These are phyloP conservation scores for Episyrphus balteatus DNA, from an alignment of 1,140 invertebrate genomes.

Conservation along the genomic window DNA sequence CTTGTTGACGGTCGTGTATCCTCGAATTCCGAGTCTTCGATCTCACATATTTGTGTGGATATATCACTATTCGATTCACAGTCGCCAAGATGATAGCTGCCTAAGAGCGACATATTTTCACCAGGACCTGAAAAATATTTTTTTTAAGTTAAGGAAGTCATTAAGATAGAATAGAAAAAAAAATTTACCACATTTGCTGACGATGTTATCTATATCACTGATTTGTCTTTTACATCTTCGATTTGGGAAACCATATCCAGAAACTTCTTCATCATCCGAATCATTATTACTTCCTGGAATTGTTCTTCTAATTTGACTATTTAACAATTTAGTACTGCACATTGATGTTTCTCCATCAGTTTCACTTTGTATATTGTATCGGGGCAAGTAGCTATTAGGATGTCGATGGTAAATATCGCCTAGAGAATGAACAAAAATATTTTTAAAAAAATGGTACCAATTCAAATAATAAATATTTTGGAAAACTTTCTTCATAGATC, in stretches of 20 bases:
- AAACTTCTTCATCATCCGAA: conserved; percentile 38
- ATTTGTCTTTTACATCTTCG: conserved; percentile 4
- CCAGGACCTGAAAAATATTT: conserved; percentile 37
- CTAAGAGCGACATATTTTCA: conserved; percentile 63
- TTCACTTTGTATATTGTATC: conserved; percentile 57
- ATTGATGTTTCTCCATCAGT: conserved; percentile 49
- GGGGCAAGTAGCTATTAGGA: conserved; percentile 74
- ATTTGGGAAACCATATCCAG: conserved; percentile 6
- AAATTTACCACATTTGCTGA: conserved; percentile 6
- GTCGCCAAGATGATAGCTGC: conserved; percentile 30
- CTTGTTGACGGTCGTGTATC: conserved; percentile 6
- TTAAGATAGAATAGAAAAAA: conserved; percentile 20
- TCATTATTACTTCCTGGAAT: conserved; percentile 17
- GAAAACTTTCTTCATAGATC: neutral
- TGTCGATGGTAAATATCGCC: conserved; percentile 66
- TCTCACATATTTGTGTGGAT: conserved; percentile 80
- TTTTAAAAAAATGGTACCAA: conserved; percentile 5
- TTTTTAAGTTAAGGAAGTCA: too few species aligned
- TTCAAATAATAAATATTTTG: neutral
- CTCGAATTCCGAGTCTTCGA: conserved; percentile 80
- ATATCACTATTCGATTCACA: conserved; percentile 69
- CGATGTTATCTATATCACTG: conserved; percentile 10
- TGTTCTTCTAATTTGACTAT: conserved; percentile 16
- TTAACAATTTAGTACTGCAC: conserved; percentile 41
- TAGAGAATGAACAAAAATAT: too few species aligned